phyloP scores from a whole-genome alignment of 30 jellyfish, hydroid and myxozoan species.

The Aurelia sp. region DNA sequence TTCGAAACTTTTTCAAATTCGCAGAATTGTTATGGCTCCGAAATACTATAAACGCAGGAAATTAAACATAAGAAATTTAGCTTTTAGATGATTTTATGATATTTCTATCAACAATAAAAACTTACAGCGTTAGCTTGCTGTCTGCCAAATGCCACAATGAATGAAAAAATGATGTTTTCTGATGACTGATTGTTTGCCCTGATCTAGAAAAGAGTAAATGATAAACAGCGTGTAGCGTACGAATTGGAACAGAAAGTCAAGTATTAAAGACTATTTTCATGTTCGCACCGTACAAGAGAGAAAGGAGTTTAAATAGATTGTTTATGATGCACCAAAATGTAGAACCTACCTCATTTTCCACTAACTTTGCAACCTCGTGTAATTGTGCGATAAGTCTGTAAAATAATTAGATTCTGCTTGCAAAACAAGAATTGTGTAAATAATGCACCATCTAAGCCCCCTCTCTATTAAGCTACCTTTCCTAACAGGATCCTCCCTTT shows the following conservation, averaged over 20 bases:
- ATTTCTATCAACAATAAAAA: not conserved
- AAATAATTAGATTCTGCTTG: not conserved
- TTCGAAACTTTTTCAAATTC: no score
- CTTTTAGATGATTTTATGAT: not conserved
- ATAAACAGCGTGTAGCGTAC: not conserved
- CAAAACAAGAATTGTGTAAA: not conserved
- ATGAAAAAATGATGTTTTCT: constrained; percentile 7
- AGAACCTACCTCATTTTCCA: constrained; percentile 11
- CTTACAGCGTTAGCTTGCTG: constrained; percentile 29
- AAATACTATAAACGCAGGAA: no score
- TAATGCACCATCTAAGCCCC: no score
- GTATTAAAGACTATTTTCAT: no score
- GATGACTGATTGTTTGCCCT: not conserved
- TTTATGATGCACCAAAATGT: not conserved
- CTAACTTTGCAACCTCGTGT: constrained; percentile 10
- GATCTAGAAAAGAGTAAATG: not conserved
- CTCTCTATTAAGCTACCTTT: no score
- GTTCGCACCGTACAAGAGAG: not conserved
- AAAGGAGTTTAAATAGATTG: not conserved
- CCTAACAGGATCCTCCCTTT: no score
- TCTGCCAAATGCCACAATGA: constrained; percentile 48
- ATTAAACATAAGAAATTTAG: not conserved
- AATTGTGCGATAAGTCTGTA: constrained; percentile 12
- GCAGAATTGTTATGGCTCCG: no score
- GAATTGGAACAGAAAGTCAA: not conserved